Evolutionary conservation across 2,888 invertebrate species (phyloP), one percentile per base, ranked within the genome.

Genomic region (Perithous albicinctus): DNA sequence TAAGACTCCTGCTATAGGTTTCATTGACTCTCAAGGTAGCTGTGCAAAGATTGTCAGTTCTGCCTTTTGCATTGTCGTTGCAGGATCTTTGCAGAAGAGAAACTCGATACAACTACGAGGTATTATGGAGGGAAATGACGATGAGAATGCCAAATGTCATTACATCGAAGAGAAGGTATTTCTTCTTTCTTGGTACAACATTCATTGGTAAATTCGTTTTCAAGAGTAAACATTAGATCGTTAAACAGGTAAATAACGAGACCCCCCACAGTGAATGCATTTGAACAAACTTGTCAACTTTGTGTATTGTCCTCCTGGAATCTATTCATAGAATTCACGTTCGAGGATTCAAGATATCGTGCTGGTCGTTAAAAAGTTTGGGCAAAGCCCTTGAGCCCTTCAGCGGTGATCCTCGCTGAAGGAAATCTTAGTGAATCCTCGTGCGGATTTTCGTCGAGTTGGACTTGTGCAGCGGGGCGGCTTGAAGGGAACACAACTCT

Each of bases 401-500:
- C 66, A 51, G 43, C 26, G 64, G 66, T 75, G 77, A 72, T 43
- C 48, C 41, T 8, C 35, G 59, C 43, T 64, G 64, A 51, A 70
- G 59, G 70, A 46, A 78, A 75, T 78, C 78, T 78, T 78, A 78
- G 69, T 78, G 70, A 75, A 82, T 75, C 74, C 81, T 70, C 66
- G 38, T 38, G 46, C 29, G 78, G 78, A 78, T 82, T 82, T 82
- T 66, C 78, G 69, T 69, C 5, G 29, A 29, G 63, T 46, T 38
- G 69, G 64, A 82, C 78, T 75, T 48, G 43, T 7, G 51, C 61
- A 43, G 43, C 32, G 32, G 59, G 48, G 41, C 41, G n/a, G n/a
- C n/a, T n/a, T 72, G 43, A 72, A 72, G 59, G 8, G 18, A 32
- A 59, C 59, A 59, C 32, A 63, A 46, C 43, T 6, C 72, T 51